Conservation (phyloP, 2,888 invertebrate species). For the Aporophyla nigra region DNA sequence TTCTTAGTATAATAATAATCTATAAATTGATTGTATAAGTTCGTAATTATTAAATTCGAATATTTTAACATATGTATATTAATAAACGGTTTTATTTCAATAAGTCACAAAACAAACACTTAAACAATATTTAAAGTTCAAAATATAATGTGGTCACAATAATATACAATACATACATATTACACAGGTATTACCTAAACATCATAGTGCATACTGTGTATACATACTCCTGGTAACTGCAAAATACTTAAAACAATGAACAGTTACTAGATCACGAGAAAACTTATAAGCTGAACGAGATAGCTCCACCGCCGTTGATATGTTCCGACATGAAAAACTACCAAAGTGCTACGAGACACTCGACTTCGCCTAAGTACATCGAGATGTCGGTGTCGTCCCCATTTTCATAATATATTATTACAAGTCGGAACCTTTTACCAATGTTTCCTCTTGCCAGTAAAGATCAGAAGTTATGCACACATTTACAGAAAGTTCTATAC, state of each 20-base stretch:
- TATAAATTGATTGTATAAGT: conserved; percentile 91
- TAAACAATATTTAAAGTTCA: conserved; percentile 81
- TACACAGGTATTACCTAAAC: conserved; percentile 79
- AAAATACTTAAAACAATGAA: conserved; percentile 74
- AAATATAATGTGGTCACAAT: conserved; percentile 84
- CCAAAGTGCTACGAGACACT: conserved; percentile 35
- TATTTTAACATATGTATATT: conserved; percentile 92
- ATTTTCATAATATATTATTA: conserved; percentile 53
- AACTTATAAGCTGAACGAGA: conserved; percentile 69
- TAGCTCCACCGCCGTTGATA: conserved; percentile 72
- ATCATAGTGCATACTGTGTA: conserved; percentile 71
- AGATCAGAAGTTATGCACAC: conserved; percentile 27
- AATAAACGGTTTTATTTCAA: conserved; percentile 91
- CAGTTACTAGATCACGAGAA: conserved; percentile 66
- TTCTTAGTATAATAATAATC: conserved; percentile 91
- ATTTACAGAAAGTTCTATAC: conserved; percentile 34
- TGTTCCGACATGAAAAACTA: conserved; percentile 69
- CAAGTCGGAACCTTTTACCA: conserved; percentile 22
- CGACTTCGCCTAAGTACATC: conserved; percentile 10
- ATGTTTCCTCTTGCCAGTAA: conserved; percentile 10
- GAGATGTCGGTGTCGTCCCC: conserved; percentile 19
- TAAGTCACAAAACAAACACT: conserved; percentile 86
- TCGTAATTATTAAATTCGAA: conserved; percentile 92
- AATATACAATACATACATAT: conserved; percentile 74
- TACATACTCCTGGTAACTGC: conserved; percentile 66